These are phyloP conservation scores for Notothenia rossii DNA, from an alignment of 2,113 vertebrate species.

Conservation along the genomic window DNA sequence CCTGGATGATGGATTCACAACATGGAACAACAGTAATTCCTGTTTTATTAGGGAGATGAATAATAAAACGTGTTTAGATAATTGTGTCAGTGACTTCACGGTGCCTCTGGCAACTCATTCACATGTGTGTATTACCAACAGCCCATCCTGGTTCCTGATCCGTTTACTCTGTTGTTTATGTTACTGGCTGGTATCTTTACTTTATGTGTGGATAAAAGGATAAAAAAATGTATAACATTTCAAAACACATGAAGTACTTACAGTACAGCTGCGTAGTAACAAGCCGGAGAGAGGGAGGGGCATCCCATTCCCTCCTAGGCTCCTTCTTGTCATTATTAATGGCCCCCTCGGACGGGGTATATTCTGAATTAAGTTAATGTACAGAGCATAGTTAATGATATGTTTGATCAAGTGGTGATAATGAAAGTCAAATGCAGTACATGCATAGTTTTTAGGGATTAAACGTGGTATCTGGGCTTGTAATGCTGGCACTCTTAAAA, in stretches of 20 bases:
- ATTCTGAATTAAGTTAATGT: constrained; percentile 38
- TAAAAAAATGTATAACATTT: constrained; percentile 36
- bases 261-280: not conserved
- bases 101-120: constrained; percentile 60
- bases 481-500: not conserved
- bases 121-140: constrained; percentile 50
- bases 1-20: constrained; percentile 28
- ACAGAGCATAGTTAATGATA: constrained; percentile 46
- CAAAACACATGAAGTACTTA: constrained; percentile 38
- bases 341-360: not conserved
- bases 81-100: constrained; percentile 44
- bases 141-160: constrained; percentile 44
- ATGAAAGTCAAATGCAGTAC: constrained; percentile 24
- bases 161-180: constrained; percentile 30
- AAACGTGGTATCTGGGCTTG: not conserved
- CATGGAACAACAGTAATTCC: constrained; percentile 17
- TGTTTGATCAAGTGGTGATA: constrained; percentile 36
- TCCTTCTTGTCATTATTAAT: constrained; percentile 39
- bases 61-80: constrained; percentile 58
- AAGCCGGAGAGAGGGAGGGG: constrained; percentile 9
- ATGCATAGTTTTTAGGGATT: constrained; percentile 12
- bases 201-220: constrained; percentile 39
- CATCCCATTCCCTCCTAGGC: not conserved
- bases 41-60: constrained; percentile 44
- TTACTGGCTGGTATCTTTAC: constrained; percentile 37